Conservation (phyloP, 2,888 invertebrate genomes). For the Leptarthrus brevirostris region DNA sequence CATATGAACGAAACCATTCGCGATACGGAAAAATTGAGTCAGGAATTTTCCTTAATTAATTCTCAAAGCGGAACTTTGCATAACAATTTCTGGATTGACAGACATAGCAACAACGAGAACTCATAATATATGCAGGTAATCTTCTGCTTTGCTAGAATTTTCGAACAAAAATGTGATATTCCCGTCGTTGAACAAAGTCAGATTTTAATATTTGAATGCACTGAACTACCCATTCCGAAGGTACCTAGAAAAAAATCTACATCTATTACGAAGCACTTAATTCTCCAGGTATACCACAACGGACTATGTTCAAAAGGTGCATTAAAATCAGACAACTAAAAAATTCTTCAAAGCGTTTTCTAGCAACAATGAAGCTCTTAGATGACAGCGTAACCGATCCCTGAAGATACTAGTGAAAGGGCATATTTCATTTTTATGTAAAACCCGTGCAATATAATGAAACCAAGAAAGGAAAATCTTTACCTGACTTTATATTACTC, state of each 20-base stretch:
- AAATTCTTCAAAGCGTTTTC: constrained; percentile 12
- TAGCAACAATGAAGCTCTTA: constrained; percentile 26
- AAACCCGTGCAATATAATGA: not conserved
- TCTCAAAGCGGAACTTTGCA: too few species aligned
- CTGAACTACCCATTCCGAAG: too few species aligned
- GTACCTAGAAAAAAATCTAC: not conserved
- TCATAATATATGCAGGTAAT: too few species aligned
- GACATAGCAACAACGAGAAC: too few species aligned
- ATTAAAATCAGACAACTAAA: not conserved
- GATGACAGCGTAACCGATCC: not conserved
- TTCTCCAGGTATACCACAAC: not conserved
- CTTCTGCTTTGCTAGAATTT: too few species aligned
- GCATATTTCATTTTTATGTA: not conserved
- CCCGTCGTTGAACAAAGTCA: too few species aligned
- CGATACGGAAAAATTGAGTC: too few species aligned
- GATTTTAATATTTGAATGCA: too few species aligned
- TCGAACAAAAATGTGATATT: too few species aligned
- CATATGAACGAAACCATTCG: too few species aligned
- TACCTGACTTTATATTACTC: not conserved
- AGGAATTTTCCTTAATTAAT: too few species aligned
- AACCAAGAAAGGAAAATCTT: not conserved
- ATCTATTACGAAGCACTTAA: not conserved
- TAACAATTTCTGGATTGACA: too few species aligned
- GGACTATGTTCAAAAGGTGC: not conserved
- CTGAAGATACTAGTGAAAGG: not conserved